Evolutionary conservation across 2,113 vertebrate genomes (phyloP), one percentile per base, ranked within the genome.

Genomic region (Cheilinus undulatus): DNA sequence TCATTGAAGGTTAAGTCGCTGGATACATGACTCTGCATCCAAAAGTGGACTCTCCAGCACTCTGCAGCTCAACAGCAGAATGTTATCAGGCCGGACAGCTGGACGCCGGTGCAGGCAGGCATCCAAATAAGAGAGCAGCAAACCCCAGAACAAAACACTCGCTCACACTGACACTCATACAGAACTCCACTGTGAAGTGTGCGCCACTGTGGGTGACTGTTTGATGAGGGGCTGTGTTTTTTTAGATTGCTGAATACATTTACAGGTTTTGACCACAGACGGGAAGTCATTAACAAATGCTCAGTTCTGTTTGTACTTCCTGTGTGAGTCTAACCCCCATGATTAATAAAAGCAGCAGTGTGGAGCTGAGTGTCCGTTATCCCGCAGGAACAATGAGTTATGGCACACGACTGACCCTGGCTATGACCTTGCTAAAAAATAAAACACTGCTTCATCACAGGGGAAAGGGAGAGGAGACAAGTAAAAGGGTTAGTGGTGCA

Each of bases 71-170:
- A 49, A 70, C 56, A 76, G 40, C 66, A 69, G 23, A 42, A 70
- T 9, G 83, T 82, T 84, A 87, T 84, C 83, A 56, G 82, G 53
- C 12, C 0, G 52, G 48, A 69, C 82, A 85, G 82, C 49, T 70
- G 46, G 71, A 63, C 66, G 1, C 5, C 26, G 63, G 52, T 3
- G 52, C 46, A 51, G 58, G 73, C 82, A 43, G 74, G 53, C 71
- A 10, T 57, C 24, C 71, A 53, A 78, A 87, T 83, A 83, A 85
- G 45, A 85, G 45, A 73, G 34, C 7, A 1, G 23, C 53, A 27
- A 30, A 50, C 45, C 77, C 40, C 57, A 65, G 24, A 76, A 75
- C 69, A 36, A 59, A 73, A 86, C 79, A 28, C 64, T 62, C 15
- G 12, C 58, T 76, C 78, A 61, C 43, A 71, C 75, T 63, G 65